phyloP scores from a whole-genome alignment of 1,140 invertebrate genomes.

The Penaeus vannamei region DNA sequence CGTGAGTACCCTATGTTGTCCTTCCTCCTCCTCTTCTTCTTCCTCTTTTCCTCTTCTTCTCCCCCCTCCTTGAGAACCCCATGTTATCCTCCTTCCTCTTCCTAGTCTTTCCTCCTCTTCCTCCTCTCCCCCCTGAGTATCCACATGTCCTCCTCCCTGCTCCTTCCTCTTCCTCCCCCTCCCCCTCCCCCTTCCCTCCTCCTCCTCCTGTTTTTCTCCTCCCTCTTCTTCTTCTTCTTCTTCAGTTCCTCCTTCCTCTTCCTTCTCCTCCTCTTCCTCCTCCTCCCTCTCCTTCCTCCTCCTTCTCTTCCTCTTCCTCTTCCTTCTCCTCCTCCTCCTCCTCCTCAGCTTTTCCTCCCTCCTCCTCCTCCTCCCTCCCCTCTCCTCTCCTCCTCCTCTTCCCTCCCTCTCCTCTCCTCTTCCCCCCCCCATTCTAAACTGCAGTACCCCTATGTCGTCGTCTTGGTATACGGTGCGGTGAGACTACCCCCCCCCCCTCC shows the following conservation, averaged over 20 bases:
- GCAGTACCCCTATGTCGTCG: neutral
- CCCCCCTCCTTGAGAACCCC: neutral
- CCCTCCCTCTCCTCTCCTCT: constrained; percentile 1
- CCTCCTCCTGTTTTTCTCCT: neutral
- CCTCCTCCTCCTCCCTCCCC: constrained; percentile 7
- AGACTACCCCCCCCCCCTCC: neutral
- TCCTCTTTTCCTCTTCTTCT: neutral
- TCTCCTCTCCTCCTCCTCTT: neutral
- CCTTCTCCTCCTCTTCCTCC: neutral
- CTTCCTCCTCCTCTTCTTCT: neutral
- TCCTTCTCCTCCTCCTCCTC: neutral
- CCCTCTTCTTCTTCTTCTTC: neutral
- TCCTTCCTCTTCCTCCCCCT: neutral
- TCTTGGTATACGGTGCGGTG: neutral
- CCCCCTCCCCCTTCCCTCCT: neutral
- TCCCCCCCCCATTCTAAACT: neutral
- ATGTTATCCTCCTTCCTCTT: neutral
- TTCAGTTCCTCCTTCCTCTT: neutral
- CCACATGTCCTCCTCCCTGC: neutral
- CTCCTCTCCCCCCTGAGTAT: neutral
- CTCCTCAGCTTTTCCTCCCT: neutral
- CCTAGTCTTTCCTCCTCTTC: neutral
- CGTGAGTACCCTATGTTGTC: neutral
- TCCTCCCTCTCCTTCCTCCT: neutral
- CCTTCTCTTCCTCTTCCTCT: neutral